A percentile compares a stretch with the other conserved stretches of the same genome.
These are phyloP conservation scores for Chelon auratus DNA, from an alignment of 2,797 vertebrate genomes.

Conservation along the genomic window DNA sequence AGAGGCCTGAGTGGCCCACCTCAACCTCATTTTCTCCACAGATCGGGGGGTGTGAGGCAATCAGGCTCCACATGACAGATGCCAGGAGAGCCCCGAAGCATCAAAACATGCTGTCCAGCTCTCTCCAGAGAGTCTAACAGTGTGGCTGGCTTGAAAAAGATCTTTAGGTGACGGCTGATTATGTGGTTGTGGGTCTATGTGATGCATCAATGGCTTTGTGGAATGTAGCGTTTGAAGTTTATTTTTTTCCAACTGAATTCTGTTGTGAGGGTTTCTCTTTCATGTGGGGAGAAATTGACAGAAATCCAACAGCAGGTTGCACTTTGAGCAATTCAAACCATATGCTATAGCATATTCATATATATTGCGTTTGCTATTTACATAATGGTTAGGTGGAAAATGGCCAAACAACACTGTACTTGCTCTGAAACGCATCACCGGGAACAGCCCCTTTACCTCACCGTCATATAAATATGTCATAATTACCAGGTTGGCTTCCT, in stretches of 20 bases:
- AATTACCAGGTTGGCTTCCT: no score
- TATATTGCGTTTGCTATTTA: no score
- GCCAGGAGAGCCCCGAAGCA: conserved; percentile 75
- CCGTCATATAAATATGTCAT: no score
- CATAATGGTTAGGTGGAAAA: no score
- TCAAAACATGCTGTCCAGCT: conserved; percentile 74
- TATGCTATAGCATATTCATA: background rate
- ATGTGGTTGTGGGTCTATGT: conserved; percentile 30
- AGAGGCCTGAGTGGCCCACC: conserved; percentile 76
- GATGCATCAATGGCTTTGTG: conserved; percentile 54
- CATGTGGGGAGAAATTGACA: conserved; percentile 13
- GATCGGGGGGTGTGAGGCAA: conserved; percentile 80
- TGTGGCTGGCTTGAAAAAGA: conserved; percentile 61
- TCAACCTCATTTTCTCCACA: conserved; percentile 86
- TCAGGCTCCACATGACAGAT: conserved; percentile 81
- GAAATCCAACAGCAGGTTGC: conserved; percentile 23
- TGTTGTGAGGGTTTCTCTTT: conserved; percentile 29
- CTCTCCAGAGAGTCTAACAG: conserved; percentile 56
- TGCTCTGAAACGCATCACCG: no score
- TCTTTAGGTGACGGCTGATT: conserved; percentile 69
- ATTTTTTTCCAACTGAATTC: conserved; percentile 7
- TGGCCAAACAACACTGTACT: no score
- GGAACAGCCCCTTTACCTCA: no score
- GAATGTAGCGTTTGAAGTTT: conserved; percentile 44
- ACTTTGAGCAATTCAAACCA: conserved; percentile 20